Conservation (phyloP, 2,113 vertebrate species). For the Tetrao urogallus region DNA sequence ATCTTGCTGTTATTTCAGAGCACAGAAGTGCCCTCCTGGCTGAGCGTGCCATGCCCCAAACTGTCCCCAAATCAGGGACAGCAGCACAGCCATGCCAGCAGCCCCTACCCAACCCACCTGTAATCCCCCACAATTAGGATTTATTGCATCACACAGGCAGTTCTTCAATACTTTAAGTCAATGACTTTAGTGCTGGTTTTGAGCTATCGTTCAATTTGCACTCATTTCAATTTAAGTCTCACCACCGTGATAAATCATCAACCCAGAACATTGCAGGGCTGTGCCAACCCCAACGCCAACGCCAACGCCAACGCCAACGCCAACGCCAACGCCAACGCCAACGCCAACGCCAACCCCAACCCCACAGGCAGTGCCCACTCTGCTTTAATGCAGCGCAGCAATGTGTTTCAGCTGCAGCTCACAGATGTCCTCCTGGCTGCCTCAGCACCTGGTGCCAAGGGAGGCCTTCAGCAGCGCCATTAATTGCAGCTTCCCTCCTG, state of each 20-base stretch:
- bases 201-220: slow-evolving; percentile 41
- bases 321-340: too few species aligned
- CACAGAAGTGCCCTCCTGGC: too few species aligned
- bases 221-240: background rate
- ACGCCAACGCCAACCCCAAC: too few species aligned
- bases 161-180: background rate
- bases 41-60: background rate
- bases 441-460: background rate
- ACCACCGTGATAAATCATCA: background rate
- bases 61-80: too few species aligned
- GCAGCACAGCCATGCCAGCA: background rate
- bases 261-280: background rate
- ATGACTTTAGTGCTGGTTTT: slow-evolving; percentile 2
- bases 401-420: background rate
- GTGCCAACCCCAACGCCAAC: background rate
- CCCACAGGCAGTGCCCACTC: background rate
- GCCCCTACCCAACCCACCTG: background rate
- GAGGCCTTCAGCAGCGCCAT: accelerated
- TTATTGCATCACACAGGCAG: background rate
- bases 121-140: background rate
- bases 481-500: background rate
- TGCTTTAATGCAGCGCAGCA: background rate
- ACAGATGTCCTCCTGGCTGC: background rate
- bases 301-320: too few species aligned
- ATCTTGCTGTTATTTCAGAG: background rate